A percentile compares a stretch with the other conserved stretches of the same genome.
Conservation (phyloP, 35 echinoderm and acorn worm genomes). For the Lytechinus pictus region DNA sequence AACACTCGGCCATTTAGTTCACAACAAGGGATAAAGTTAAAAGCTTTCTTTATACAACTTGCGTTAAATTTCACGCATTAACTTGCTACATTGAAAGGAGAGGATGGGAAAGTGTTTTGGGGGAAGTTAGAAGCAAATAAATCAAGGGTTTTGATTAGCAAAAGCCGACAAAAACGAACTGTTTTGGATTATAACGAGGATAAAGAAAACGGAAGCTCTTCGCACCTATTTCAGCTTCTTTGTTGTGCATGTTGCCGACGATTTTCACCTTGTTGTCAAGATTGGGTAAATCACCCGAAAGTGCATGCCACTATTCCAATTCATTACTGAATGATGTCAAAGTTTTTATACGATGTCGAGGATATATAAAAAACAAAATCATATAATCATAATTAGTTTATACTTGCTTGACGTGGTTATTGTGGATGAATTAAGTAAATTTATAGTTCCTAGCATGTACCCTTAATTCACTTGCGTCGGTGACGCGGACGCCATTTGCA, state of each 20-base stretch:
- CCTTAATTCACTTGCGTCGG: too few relatives aligned
- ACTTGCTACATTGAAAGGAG: background rate
- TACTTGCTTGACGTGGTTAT: too few relatives aligned
- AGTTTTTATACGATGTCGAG: too few relatives aligned
- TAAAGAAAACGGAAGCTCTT: conserved; percentile 19
- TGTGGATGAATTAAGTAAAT: too few relatives aligned
- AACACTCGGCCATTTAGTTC: background rate
- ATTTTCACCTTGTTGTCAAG: too few relatives aligned
- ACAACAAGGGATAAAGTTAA: background rate
- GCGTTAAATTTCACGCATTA: background rate
- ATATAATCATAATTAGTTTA: too few relatives aligned
- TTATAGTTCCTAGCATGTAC: too few relatives aligned
- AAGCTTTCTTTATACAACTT: background rate
- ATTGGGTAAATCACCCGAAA: too few relatives aligned
- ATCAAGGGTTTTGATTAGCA: background rate
- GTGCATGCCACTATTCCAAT: too few relatives aligned
- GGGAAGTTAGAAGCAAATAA: background rate
- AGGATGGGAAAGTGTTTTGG: background rate
- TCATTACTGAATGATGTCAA: too few relatives aligned
- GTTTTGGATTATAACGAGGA: background rate
- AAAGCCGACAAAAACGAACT: background rate
- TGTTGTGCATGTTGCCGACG: background rate
- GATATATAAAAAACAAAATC: too few relatives aligned
- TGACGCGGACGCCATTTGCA: too few relatives aligned
- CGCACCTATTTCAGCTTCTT: background rate